A percentile compares a stretch with the other conserved stretches of the same genome.
These are phyloP conservation scores for Diglossa cyanea DNA, from an alignment of 2,797 vertebrate genomes.

Conservation along the genomic window DNA sequence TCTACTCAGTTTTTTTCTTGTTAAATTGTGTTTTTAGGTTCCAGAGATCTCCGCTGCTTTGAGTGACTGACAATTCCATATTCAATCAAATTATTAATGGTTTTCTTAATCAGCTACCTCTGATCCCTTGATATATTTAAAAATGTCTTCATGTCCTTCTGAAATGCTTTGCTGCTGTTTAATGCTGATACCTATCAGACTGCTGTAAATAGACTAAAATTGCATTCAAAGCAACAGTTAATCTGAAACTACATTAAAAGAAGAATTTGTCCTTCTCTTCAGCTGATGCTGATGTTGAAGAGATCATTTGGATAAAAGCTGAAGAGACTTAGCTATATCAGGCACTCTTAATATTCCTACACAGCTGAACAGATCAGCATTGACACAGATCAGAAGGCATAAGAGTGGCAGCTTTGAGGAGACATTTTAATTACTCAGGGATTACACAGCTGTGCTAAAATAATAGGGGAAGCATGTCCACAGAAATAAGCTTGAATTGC, in stretches of 20 bases:
- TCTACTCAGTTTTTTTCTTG: not conserved
- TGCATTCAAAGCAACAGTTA: conserved; percentile 17
- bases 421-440: conserved; percentile 28
- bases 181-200: not conserved
- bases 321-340: conserved; percentile 34
- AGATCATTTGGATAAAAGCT: conserved; percentile 19
- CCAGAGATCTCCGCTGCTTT: not conserved
- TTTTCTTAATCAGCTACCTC: not conserved
- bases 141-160: not conserved
- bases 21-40: not conserved
- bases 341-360: not conserved
- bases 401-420: conserved; percentile 26
- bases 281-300: not conserved
- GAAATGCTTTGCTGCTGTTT: not conserved
- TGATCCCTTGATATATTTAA: not conserved
- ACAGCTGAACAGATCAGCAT: not conserved
- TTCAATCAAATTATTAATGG: not conserved
- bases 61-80: not conserved
- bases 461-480: not conserved
- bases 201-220: not conserved
- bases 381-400: not conserved
- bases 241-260: conserved; percentile 3
- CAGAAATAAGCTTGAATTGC: not conserved
- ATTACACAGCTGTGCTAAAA: conserved; percentile 50
- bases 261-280: not conserved